Percentiles rank a stretch among this genome's conserved stretches.
phyloP scores from a whole-genome alignment of 2,888 invertebrate genomes.

The Diaperis boleti region DNA sequence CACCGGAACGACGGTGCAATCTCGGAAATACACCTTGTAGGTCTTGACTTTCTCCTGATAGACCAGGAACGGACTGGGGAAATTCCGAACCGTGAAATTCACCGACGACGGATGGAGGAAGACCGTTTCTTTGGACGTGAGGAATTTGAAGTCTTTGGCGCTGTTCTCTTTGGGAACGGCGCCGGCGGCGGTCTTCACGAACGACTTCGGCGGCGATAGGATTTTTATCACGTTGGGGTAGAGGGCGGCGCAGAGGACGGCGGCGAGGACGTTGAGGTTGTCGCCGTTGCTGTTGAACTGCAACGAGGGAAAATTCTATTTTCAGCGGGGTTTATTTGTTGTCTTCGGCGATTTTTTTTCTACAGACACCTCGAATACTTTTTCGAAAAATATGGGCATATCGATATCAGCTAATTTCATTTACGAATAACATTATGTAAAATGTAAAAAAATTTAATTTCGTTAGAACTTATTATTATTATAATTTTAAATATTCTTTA shows the following conservation, averaged over 20 bases:
- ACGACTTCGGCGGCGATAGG: constrained; percentile 83
- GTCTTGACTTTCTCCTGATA: constrained; percentile 89
- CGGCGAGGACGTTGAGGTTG: constrained; percentile 80
- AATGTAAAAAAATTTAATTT: too few relatives aligned
- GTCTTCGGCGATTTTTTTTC: too few relatives aligned
- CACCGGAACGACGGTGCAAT: constrained; percentile 84
- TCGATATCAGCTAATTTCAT: too few relatives aligned
- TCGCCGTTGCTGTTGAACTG: constrained; percentile 81
- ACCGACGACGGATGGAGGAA: constrained; percentile 82
- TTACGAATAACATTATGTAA: too few relatives aligned
- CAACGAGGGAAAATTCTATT: constrained; percentile 54
- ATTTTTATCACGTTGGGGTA: constrained; percentile 94
- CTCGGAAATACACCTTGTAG: constrained; percentile 81
- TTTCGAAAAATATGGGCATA: too few relatives aligned
- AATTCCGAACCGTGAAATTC: constrained; percentile 75
- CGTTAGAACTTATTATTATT: too few relatives aligned
- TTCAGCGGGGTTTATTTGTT: too few relatives aligned
- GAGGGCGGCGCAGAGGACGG: constrained; percentile 90
- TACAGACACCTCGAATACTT: too few relatives aligned
- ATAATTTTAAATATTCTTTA: too few relatives aligned
- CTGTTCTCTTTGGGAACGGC: constrained; percentile 79
- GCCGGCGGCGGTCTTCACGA: constrained; percentile 78
- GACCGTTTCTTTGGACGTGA: constrained; percentile 80
- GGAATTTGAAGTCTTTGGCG: constrained; percentile 80
- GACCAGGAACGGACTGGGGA: constrained; percentile 81